A percentile compares a stretch with the other conserved stretches of the same genome.
Conservation (phyloP, 2,113 vertebrate species). For the Ctenomys sociabilis region DNA sequence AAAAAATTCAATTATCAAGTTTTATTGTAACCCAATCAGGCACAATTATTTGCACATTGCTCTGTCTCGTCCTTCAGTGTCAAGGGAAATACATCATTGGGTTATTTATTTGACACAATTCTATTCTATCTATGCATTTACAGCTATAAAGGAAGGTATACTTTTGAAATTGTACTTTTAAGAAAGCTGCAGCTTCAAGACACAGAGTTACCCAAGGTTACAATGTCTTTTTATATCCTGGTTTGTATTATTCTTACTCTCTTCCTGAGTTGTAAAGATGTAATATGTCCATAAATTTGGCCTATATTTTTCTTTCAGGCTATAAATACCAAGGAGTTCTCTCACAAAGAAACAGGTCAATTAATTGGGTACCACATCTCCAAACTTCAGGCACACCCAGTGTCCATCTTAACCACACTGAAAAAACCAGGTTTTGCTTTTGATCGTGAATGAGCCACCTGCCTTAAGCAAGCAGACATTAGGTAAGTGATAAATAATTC, state of each 20-base stretch:
- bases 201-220: not conserved
- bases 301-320: not conserved
- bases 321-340: not conserved
- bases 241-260: not conserved
- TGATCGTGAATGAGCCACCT: not conserved
- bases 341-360: not conserved
- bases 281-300: not conserved
- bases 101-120: not conserved
- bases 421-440: not conserved
- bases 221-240: not conserved
- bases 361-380: not conserved
- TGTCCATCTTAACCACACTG: not conserved
- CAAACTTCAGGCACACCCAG: not conserved
- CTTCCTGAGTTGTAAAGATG: not conserved
- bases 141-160: not conserved
- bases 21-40: not conserved
- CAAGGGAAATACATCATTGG: not conserved
- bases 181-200: not conserved
- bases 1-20: slow-evolving; percentile 40
- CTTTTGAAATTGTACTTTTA: not conserved
- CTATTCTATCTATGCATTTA: not conserved
- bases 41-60: not conserved
- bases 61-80: not conserved
- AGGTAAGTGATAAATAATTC: not conserved
- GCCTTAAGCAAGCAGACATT: not conserved